Base-by-base conservation (phyloP, 2,797 vertebrate genomes). In the Peromyscus aztecus region DNA sequence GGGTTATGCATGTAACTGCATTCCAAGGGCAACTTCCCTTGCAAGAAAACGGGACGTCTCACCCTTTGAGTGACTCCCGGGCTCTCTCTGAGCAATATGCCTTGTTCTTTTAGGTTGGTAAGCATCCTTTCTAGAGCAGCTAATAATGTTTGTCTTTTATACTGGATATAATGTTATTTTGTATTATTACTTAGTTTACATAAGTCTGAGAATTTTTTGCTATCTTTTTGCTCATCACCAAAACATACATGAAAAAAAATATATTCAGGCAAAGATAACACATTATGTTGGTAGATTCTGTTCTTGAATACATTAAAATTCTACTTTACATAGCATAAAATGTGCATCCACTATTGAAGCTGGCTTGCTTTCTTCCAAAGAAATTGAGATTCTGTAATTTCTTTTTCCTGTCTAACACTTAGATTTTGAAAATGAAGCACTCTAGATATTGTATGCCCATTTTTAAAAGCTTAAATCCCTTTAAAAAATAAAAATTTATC, bases 401-500 rank as follows among this genome's bases (percentile, higher is more conserved):
- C 24, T 6, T 34, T 96, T 63, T 77, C n/a, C 46, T 85, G 5
- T 49, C 49, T 89, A 8, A 21, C 78, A 71, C 85, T 90, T 73
- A 86, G 14, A 67, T 82, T 73, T 27, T 61, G 11, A 59, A 6
- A 94, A 82, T 85, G 88, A 88, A n/a, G 57, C 7, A 86, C 43
- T 92, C n/a, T 69, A 17, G 37, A 82, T 78, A 71, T 67, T 78
- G 9, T 11, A 77, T 49, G 6, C 4, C 23, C 8, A 67, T 37
- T 52, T 77, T 87, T 2, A 90, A 95, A 93, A 13, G 23, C 23
- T 61, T 77, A 89, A 89, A 63, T 61, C 4, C 21, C 85, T 95
- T 86, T 90, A 40, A 89, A 86, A 55, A 91, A 73, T 82, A 94
- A 93, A 55, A 73, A 10, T 49, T 89, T 11, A 46, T 13, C 23